Evolutionary conservation across 2,797 vertebrate genomes (phyloP).

Genomic region (Diplodus puntazzo): DNA sequence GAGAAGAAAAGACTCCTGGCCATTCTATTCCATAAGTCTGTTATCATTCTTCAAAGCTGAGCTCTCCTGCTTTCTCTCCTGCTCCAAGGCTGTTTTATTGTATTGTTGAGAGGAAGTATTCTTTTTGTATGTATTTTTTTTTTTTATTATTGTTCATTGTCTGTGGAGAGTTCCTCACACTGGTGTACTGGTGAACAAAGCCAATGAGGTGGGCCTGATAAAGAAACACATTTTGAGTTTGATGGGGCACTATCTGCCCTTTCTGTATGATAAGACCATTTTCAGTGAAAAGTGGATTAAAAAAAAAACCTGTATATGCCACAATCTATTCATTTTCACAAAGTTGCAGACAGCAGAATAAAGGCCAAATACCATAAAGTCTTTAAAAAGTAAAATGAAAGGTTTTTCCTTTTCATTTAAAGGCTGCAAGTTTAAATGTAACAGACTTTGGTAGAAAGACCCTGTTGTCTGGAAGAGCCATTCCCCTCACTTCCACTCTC

Average conservation of each 20-base stretch:
- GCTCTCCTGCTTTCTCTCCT: conserved; percentile 67
- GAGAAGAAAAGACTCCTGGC: conserved; percentile 76
- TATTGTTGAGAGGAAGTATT: conserved; percentile 68
- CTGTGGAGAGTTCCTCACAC: conserved; percentile 58
- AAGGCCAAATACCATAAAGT: conserved; percentile 59
- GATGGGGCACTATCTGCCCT: conserved; percentile 71
- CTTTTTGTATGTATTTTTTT: conserved; percentile 74
- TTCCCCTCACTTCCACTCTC: background rate
- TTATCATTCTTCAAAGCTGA: conserved; percentile 79
- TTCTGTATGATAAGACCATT: conserved; percentile 72
- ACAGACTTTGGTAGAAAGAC: conserved; percentile 27
- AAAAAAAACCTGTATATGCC: conserved; percentile 41
- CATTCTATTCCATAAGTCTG: conserved; percentile 75
- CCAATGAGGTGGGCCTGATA: conserved; percentile 71
- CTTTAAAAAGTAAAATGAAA: conserved; percentile 65
- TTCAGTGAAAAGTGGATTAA: conserved; percentile 70
- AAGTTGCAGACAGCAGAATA: conserved; percentile 62
- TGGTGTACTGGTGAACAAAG: conserved; percentile 70
- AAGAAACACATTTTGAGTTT: conserved; percentile 69
- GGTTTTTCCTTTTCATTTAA: conserved; percentile 62
- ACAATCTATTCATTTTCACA: conserved; percentile 60
- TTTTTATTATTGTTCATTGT: conserved; percentile 67
- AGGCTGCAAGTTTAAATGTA: conserved; percentile 57
- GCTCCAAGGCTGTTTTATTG: conserved; percentile 74
- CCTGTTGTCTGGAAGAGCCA: conserved; percentile 16